Evolutionary conservation across 2,113 vertebrate genomes (phyloP).

Genomic region (Etheostoma spectabile): DNA sequence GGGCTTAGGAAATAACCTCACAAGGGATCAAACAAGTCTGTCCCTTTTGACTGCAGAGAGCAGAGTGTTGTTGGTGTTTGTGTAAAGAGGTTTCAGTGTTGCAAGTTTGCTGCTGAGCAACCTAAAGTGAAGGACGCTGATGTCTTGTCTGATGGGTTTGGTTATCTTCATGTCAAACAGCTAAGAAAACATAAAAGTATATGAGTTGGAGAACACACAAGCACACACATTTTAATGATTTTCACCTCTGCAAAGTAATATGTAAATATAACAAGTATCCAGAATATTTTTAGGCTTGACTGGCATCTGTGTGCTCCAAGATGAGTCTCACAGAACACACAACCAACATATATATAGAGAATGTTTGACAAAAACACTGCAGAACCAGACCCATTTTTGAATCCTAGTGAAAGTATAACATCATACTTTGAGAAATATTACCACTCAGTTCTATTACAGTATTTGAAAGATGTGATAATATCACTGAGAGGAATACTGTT

Average conservation of each 20-base stretch:
- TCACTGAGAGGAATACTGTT: neutral
- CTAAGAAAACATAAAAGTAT: constrained; percentile 53
- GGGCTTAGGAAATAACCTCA: constrained; percentile 75
- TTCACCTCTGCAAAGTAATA: neutral
- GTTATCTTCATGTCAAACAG: constrained; percentile 61
- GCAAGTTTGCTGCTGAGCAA: constrained; percentile 57
- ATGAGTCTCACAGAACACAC: neutral
- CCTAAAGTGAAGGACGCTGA: constrained; percentile 48
- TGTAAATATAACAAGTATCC: neutral
- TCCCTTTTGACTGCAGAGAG: constrained; percentile 53
- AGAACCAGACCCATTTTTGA: neutral
- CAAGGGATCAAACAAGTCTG: constrained; percentile 73
- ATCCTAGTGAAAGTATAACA: neutral
- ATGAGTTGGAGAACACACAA: constrained; percentile 14
- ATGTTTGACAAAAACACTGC: neutral
- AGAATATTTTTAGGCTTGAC: constrained; percentile 8
- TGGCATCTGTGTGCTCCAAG: neutral
- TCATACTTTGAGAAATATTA: neutral
- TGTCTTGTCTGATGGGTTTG: constrained; percentile 46
- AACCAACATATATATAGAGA: neutral
- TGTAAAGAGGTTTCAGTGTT: constrained; percentile 48
- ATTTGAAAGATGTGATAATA: neutral
- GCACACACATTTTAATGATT: constrained; percentile 33
- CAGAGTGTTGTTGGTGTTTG: constrained; percentile 38
- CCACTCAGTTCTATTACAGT: too few relatives aligned